Conservation (phyloP, 2,113 vertebrate species). For the Catharus bicknelli region DNA sequence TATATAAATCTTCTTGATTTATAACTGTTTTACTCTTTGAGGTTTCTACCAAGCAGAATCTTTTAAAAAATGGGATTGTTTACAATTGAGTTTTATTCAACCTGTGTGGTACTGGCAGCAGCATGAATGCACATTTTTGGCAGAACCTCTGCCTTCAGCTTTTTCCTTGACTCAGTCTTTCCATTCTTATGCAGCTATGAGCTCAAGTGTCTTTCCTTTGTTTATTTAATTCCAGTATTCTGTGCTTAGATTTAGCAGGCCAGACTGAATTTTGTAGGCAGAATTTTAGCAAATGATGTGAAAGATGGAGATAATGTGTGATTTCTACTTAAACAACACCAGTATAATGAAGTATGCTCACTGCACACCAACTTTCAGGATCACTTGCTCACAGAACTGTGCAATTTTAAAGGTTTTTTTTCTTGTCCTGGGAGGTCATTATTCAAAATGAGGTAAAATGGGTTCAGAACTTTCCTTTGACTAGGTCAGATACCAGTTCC, state of each 20-base stretch:
- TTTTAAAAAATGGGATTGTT: constrained; percentile 30
- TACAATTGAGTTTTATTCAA: constrained; percentile 56
- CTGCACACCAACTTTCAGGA: neutral
- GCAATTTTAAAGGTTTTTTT: neutral
- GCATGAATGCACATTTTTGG: constrained; percentile 39
- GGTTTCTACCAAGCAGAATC: constrained; percentile 44
- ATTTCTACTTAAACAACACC: neutral
- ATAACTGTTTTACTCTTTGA: constrained; percentile 47
- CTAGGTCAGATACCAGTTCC: neutral
- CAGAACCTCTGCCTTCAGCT: constrained; percentile 25
- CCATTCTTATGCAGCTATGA: constrained; percentile 18
- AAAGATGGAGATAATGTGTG: neutral
- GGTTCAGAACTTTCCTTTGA: neutral
- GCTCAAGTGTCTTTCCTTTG: constrained; percentile 1
- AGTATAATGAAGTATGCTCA: neutral
- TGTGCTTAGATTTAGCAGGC: neutral
- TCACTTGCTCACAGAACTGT: neutral
- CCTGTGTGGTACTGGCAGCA: constrained; percentile 67
- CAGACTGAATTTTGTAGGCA: constrained; percentile 4
- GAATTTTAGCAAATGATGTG: neutral
- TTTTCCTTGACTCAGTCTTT: constrained; percentile 64
- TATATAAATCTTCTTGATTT: constrained; percentile 31
- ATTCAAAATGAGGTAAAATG: neutral
- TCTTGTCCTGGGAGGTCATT: neutral
- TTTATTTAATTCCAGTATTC: neutral